Evolutionary conservation across 2,888 invertebrate genomes (phyloP).

Genomic region (Charanyca ferruginea): DNA sequence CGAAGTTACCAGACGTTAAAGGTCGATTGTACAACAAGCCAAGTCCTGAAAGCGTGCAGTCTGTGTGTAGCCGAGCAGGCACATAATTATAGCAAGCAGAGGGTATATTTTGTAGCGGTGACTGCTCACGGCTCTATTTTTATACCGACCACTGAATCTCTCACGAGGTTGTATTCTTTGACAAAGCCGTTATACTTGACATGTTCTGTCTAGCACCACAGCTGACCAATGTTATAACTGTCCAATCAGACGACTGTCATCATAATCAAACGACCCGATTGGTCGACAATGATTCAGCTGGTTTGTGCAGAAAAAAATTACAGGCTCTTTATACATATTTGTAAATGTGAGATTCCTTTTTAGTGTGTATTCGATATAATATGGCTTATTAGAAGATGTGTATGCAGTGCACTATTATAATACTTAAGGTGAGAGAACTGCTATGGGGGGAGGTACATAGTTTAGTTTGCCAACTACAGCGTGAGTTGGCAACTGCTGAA

Average conservation of each 20-base stretch:
- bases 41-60: conserved; percentile 18
- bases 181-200: conserved; percentile 67
- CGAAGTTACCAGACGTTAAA: background rate
- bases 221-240: conserved; percentile 7
- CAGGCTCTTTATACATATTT: conserved; percentile 56
- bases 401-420: conserved; percentile 29
- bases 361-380: conserved; percentile 44
- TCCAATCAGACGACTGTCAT: conserved; percentile 24
- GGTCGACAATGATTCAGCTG: conserved; percentile 23
- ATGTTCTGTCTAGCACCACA: conserved; percentile 34
- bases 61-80: conserved; percentile 24
- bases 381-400: conserved; percentile 32
- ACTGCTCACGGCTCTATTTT: conserved; percentile 83
- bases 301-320: conserved; percentile 34
- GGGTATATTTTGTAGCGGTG: conserved; percentile 76
- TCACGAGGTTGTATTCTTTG: conserved; percentile 61
- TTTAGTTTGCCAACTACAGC: conserved; percentile 19
- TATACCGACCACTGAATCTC: conserved; percentile 81
- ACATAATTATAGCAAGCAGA: conserved; percentile 71
- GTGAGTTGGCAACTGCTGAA: conserved; percentile 19
- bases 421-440: conserved; percentile 16
- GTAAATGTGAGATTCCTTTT: conserved; percentile 52
- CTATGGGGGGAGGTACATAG: conserved; percentile 10
- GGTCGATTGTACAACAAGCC: background rate
- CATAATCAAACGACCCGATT: conserved; percentile 38